Base-by-base conservation (phyloP, 2,113 vertebrate genomes). In the Protobothrops mucrosquamatus region DNA sequence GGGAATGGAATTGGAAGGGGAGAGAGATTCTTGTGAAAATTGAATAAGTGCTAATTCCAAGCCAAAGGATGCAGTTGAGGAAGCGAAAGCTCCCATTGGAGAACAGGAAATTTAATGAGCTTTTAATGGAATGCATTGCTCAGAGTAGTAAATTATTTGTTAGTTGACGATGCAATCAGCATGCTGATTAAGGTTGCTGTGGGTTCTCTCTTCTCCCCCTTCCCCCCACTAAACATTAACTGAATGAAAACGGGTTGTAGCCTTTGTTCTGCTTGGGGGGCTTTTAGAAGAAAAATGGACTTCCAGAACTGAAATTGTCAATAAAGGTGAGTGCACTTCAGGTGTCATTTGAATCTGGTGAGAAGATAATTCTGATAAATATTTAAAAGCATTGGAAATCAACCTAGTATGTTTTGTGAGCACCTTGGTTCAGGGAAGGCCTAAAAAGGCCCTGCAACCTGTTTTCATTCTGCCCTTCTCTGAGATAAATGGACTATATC, bases 131-230 rank as follows among this genome's bases (percentile, higher is more conserved):
- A 98, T 98, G 97, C 98, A 96, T 96, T 98, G 97, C 97, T 97
- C 97, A 93, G 97, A 97, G 97, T 98, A 98, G 98, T 98, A 98
- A 98, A 98, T 98, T 98, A 98, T 98, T 98, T 98, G 98, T 98
- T 98, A 98, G 97, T 97, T 97, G 98, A 96, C 86, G 94, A 98
- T 97, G 98, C 98, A 98, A 98, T 98, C 98, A 98, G 98, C 97
- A 98, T 98, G 97, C 97, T 98, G 97, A 98, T 98, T 98, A 98
- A 98, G 97, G 97, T 96, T 97, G 96, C 97, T 97, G 97, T 97
- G 93, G 97, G 98, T 98, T 98, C 98, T 96, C 18, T 81, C 74
- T 43, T 69, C 64, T 52, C 74, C 88, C 92, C 93, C 91, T 89
- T 64, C 89, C 89, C 93, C 64, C 92, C 51, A 95, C 96, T 97